Percentiles rank a stretch among this genome's conserved stretches.
Conservation (phyloP, 2,113 vertebrate species). For the Gallinago undulata region DNA sequence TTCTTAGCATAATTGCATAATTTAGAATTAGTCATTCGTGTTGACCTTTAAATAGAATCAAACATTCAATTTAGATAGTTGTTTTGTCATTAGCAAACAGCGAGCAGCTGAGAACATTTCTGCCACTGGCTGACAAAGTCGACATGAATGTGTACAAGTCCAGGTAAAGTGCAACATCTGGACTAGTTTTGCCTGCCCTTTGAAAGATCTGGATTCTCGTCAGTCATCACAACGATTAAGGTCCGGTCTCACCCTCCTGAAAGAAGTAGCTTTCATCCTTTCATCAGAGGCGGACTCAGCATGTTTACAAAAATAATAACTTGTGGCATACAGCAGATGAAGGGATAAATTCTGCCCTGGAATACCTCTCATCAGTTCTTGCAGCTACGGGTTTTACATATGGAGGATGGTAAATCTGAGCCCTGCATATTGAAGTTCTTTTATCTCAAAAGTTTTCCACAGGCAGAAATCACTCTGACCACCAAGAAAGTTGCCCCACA, state of each 20-base stretch:
- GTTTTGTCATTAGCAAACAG: slow-evolving; percentile 29
- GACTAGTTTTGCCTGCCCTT: neutral
- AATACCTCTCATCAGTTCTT: neutral
- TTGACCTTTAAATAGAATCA: slow-evolving; percentile 51
- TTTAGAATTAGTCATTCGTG: slow-evolving; percentile 34
- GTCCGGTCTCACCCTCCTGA: neutral
- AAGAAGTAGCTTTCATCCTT: slow-evolving; percentile 1
- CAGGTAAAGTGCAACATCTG: neutral
- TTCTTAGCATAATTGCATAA: slow-evolving; percentile 56
- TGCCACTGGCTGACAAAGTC: neutral
- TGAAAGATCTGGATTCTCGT: neutral
- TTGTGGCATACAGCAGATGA: neutral
- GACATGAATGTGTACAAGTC: neutral
- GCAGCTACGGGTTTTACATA: neutral
- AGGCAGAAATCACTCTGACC: slow-evolving; percentile 30
- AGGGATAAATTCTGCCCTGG: neutral
- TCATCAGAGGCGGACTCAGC: neutral
- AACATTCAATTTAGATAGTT: slow-evolving; percentile 41
- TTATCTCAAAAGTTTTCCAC: slow-evolving; percentile 28
- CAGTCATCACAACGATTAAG: neutral
- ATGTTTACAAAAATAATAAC: slow-evolving; percentile 5
- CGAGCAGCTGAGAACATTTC: neutral
- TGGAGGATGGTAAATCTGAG: neutral
- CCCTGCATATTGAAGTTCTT: neutral
- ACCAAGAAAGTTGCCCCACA: slow-evolving; percentile 41